Conservation (phyloP, 2,797 vertebrate species). For the Apodemus agrarius region DNA sequence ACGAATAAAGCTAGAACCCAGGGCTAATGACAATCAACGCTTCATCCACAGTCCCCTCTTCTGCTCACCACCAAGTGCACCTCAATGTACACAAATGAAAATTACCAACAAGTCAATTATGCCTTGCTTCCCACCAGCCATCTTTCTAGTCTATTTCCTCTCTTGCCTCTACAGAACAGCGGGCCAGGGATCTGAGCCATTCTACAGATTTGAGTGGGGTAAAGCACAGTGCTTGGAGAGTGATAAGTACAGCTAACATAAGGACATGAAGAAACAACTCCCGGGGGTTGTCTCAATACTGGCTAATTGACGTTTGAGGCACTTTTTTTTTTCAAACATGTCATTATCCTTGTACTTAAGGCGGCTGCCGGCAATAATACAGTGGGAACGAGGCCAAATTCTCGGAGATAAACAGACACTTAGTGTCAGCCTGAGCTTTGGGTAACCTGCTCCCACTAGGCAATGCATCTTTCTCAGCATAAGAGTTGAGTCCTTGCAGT, state of each 20-base stretch:
- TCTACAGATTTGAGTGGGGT: slow-evolving; percentile 49
- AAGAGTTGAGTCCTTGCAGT: slow-evolving; percentile 17
- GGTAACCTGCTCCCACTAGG: slow-evolving; percentile 70
- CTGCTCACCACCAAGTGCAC: neutral
- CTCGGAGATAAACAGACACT: slow-evolving; percentile 72
- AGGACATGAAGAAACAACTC: slow-evolving; percentile 77
- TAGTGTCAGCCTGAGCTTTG: slow-evolving; percentile 58
- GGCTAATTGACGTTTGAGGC: slow-evolving; percentile 72
- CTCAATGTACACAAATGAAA: slow-evolving; percentile 42
- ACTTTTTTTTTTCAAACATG: slow-evolving; percentile 79
- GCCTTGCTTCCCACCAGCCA: neutral
- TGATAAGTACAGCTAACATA: slow-evolving; percentile 68
- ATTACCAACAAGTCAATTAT: neutral
- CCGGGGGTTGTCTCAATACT: slow-evolving; percentile 67
- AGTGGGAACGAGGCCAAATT: slow-evolving; percentile 73
- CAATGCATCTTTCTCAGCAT: slow-evolving; percentile 24
- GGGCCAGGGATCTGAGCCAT: slow-evolving; percentile 1
- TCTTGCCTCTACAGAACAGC: neutral
- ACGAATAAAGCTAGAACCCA: slow-evolving; percentile 23
- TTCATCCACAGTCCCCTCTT: neutral
- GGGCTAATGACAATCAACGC: neutral
- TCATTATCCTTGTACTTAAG: slow-evolving; percentile 77
- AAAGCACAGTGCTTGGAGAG: slow-evolving; percentile 52
- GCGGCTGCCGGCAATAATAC: slow-evolving; percentile 54
- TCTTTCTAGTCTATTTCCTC: slow-evolving; percentile 55